These are phyloP conservation scores for Gibbula magus DNA, from an alignment of 2,888 invertebrate genomes.

Conservation along the genomic window DNA sequence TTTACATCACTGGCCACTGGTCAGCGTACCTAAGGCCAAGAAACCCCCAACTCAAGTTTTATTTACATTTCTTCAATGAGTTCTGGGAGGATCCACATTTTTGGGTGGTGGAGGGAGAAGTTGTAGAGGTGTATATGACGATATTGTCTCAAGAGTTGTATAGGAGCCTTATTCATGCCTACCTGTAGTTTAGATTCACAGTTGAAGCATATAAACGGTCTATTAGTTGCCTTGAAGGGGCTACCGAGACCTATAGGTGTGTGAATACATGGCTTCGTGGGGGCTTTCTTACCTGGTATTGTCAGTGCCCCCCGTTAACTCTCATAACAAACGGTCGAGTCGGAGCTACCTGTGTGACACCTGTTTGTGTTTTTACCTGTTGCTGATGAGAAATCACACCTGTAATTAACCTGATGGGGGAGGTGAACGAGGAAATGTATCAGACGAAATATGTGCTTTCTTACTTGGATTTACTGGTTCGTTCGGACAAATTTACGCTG, in stretches of 20 bases:
- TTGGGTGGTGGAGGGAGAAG: neutral
- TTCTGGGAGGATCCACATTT: neutral
- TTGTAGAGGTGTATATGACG: neutral
- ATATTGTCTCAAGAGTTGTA: neutral
- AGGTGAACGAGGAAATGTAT: neutral
- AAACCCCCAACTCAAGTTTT: neutral
- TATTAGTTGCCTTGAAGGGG: too few species aligned
- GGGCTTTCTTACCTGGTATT: too few species aligned
- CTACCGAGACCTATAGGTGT: too few species aligned
- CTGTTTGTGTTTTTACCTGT: neutral
- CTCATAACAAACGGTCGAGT: too few species aligned
- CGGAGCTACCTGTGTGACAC: neutral
- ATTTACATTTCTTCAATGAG: constrained; percentile 7
- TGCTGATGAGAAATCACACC: neutral
- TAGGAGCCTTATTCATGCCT: neutral
- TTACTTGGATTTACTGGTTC: constrained; percentile 5
- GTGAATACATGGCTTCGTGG: too few species aligned
- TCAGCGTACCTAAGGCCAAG: too few species aligned
- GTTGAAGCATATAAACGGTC: too few species aligned
- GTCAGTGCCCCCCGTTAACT: too few species aligned
- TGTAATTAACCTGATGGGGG: constrained; percentile 4
- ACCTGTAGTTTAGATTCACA: too few species aligned
- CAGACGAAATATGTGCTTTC: neutral
- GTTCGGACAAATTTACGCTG: neutral
- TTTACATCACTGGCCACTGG: too few species aligned